Conservation (phyloP, 2,888 invertebrate genomes). For the Scrobipalpa atriplicella region DNA sequence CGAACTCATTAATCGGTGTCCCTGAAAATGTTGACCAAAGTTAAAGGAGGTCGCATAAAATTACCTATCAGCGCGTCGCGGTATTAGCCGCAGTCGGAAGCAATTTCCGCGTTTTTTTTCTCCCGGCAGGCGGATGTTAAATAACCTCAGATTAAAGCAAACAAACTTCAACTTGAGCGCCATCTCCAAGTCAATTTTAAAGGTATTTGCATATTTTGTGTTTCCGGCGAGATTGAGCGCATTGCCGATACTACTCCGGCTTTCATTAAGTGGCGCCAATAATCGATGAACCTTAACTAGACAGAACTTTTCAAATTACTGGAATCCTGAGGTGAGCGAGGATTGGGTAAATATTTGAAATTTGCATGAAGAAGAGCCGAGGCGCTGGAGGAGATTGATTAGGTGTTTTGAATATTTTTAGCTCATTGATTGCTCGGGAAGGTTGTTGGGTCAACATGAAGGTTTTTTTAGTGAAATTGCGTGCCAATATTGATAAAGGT, state of each 20-base stretch:
- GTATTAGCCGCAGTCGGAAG: conserved; percentile 15
- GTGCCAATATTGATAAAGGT: conserved; percentile 30
- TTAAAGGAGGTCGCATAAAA: conserved; percentile 20
- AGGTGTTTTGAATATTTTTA: conserved; percentile 4
- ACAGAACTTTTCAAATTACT: conserved; percentile 37
- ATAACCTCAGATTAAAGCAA: conserved; percentile 35
- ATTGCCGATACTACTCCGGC: conserved; percentile 32
- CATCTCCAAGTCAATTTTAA: conserved; percentile 64
- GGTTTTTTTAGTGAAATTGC: neutral
- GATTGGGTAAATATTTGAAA: conserved; percentile 22
- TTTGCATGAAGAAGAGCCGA: conserved; percentile 18
- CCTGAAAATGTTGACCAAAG: conserved; percentile 22
- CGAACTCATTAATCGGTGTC: conserved; percentile 16
- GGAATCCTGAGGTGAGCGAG: conserved; percentile 24
- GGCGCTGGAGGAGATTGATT: conserved; percentile 12
- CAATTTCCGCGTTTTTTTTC: conserved; percentile 29
- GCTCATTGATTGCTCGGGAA: conserved; percentile 11
- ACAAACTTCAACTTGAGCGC: conserved; percentile 39
- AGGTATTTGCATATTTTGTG: conserved; percentile 68
- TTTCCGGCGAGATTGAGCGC: conserved; percentile 49
- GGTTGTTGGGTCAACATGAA: neutral
- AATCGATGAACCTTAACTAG: conserved; percentile 33
- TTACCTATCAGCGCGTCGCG: conserved; percentile 13
- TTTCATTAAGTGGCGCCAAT: conserved; percentile 31
- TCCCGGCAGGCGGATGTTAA: conserved; percentile 30